Base-by-base conservation (phyloP, 2,888 invertebrate genomes). In the Napeogenes sylphis region DNA sequence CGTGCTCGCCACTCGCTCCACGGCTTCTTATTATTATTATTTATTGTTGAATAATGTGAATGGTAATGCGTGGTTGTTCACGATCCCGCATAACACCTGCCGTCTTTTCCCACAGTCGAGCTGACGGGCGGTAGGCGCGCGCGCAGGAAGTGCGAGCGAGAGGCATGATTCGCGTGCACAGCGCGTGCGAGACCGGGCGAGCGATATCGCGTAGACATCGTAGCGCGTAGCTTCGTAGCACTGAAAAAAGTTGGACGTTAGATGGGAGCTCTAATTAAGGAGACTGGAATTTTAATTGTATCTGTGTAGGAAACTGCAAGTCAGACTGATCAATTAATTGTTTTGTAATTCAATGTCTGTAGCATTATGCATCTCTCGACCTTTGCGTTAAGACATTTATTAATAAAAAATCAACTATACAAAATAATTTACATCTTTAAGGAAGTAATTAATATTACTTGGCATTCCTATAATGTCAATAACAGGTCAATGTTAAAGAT, bases 41-140 rank as follows among this genome's bases (percentile, higher is more conserved):
- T 90, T 90, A 90, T 90, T 85, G 90, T 90, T 88, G 90, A 88
- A 90, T 90, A 90, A 90, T 88, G 86, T 90, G 90, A 90, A 90
- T 90, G 89, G 90, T 90, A 90, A 90, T 90, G 89, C 90, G 84
- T 90, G 88, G 89, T 87, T 88, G 90, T 90, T 90, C 91, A 90
- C 91, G 91, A 91, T 90, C 89, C 85, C 89, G 90, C 91, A 87
- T 87, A 90, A 85, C 92, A 92, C 92, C 92, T 92, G 92, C 92
- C 91, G 87, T 87, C 83, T 90, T 91, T 91, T 91, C 91, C 91
- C 91, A 91, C 91, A 91, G 85, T 91, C 88, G 81, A 76, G 83
- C 82, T 79, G 75, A 76, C 77, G 73, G 71, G 77, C 78, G 77
- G 74, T 73, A 80, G 82, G 82, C 85, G 83, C 83, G 75, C 76